Base-by-base conservation (phyloP, 2,113 vertebrate genomes). In the Gasterosteus aculeatus region DNA sequence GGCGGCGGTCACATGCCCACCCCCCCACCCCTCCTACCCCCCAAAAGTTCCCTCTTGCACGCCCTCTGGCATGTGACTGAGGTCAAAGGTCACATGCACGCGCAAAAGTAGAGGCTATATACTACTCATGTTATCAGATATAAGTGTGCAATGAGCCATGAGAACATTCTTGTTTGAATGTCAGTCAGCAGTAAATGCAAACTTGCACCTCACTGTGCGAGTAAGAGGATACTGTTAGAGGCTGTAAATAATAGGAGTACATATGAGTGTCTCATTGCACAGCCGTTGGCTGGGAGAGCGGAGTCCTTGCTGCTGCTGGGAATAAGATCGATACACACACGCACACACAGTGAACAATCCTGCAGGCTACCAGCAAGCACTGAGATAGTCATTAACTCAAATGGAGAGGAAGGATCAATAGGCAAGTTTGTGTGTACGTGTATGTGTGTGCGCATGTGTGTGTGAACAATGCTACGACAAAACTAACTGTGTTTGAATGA, bases 251-350 rank as follows among this genome's bases (percentile, higher is more conserved):
- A 75, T 42, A 66, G 38, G 67, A 79, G 62, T 60, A 61, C 75
- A 59, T 75, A 4, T 58, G 68, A 72, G 38, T 5, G 22, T 78
- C 51, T 86, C 38, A 33, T 22, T 46, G 54, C n/a, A 75, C 5
- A 62, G 53, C 54, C 56, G 29, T 14, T 39, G 18, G 66, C 44
- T 79, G 47, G 70, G 35, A 69, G 54, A 80, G 81, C 74, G 64
- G 47, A 85, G 80, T 78, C 69, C 39, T 75, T 70, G 69, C 71
- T 80, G 68, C 77, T 86, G 74, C 82, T 84, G 83, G 77, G 83
- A 87, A 86, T 54, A 82, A 35, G 73, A 92, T 90, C 91, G 75
- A 92, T 92, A 82, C 46, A 33, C 44, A 72, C 77, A 86, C 72
- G 70, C 46, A 33, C 44, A 72, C 77, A 86, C 72, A 72, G 72